Evolutionary conservation across 2,888 invertebrate genomes (phyloP).

Genomic region (Dolomedes plantarius): DNA sequence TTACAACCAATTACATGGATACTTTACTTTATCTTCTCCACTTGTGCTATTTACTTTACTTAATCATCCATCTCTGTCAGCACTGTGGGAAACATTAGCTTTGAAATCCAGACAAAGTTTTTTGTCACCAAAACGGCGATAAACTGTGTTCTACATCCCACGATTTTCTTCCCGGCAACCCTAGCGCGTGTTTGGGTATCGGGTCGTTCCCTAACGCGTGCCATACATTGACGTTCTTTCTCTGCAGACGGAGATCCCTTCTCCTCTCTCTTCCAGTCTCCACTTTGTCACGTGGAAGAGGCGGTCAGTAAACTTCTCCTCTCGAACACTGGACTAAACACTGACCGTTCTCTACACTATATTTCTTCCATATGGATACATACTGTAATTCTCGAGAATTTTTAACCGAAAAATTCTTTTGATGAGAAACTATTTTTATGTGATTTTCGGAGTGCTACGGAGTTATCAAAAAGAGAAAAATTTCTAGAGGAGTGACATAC

Average conservation of each 20-base stretch:
- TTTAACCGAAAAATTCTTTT: neutral
- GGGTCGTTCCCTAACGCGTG: constrained; percentile 64
- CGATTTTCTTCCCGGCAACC: constrained; percentile 11
- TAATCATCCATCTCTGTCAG: too few species aligned
- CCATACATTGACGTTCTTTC: constrained; percentile 46
- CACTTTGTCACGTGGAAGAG: neutral
- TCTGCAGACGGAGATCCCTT: neutral
- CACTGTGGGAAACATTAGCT: too few species aligned
- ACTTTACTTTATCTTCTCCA: too few species aligned
- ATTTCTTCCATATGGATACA: too few species aligned
- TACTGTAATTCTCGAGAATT: neutral
- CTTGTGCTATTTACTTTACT: too few species aligned
- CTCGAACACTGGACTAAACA: neutral
- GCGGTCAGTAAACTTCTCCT: neutral
- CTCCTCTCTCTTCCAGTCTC: neutral
- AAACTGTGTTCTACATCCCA: neutral
- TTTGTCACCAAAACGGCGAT: neutral
- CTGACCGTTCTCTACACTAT: neutral
- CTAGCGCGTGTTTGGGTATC: constrained; percentile 58
- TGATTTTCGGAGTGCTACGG: too few species aligned
- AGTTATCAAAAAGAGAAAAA: too few species aligned
- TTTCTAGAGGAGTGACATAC: too few species aligned
- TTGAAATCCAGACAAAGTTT: too few species aligned
- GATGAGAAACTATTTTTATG: too few species aligned
- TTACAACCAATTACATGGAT: too few species aligned